Base-by-base conservation (phyloP, 2,113 vertebrate genomes). In the Callipepla squamata region DNA sequence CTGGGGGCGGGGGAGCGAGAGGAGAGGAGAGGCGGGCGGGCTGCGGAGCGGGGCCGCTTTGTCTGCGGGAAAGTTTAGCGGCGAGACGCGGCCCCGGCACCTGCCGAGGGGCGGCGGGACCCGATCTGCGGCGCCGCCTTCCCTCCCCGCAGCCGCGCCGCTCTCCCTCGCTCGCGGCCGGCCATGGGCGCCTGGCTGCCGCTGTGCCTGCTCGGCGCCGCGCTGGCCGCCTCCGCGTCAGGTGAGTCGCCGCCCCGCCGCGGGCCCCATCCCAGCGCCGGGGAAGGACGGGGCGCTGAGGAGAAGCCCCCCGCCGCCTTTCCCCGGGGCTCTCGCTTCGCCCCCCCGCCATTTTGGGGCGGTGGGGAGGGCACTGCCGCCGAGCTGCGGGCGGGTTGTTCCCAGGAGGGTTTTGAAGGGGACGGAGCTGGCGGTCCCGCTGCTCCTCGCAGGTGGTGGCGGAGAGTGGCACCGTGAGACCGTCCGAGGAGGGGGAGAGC, bases 341-440 rank as follows among this genome's bases (percentile, higher is more conserved):
- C 40, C 40, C 92, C 93, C 94, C 88, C 94, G 94, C 94, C 94
- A 93, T 94, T 91, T 95, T 94, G 92, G 3, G 28, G 47, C 20
- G 47, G n/a, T 2, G 18, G 12, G 20, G 30, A 8, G 44, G 53
- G 28, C 44, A 1, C 15, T 2, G 21, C 13, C 34, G 40, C 30
- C 5, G 5, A 32, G 50, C 55, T n/a, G 61, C 65, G 22, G 7
- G 11, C 3, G n/a, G 2, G 19, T 19, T 18, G 26, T 22, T 3
- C 77, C 7, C 2, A 0, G 1, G 9, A 25, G 3, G 44, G 40
- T 1, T 42, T 28, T 17, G 55, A 28, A 55, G 16, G 8, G 62
- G 9, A 26, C 26, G 28, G 70, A 36, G 68, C 34, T 8, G 9
- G 22, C 47, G 13, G 42, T 7, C n/a, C 89, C 26, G 6, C 4